Conservation (phyloP, 2,113 vertebrate genomes). For the Brachionichthys hirsutus region DNA sequence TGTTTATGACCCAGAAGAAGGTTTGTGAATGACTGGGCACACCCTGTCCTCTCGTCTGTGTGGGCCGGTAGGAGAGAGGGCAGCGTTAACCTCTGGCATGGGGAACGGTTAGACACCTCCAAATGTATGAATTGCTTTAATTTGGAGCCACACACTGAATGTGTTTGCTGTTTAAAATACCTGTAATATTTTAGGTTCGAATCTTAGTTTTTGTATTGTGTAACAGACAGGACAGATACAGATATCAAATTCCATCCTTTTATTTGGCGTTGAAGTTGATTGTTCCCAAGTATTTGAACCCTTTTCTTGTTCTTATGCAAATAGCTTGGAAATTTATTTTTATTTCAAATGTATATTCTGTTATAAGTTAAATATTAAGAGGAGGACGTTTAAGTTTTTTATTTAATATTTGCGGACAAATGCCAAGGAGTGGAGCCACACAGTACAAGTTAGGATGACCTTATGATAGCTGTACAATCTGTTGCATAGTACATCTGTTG, state of each 20-base stretch:
- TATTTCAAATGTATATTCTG: too few species aligned
- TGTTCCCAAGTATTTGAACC: too few species aligned
- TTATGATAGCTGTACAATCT: constrained; percentile 25
- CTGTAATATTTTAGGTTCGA: too few species aligned
- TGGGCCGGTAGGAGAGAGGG: constrained; percentile 56
- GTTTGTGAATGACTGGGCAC: constrained; percentile 67
- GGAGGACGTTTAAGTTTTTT: too few species aligned
- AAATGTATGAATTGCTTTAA: constrained; percentile 51
- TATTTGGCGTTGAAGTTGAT: too few species aligned
- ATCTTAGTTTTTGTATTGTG: too few species aligned
- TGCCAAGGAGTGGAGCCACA: neutral
- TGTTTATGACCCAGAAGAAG: constrained; percentile 68
- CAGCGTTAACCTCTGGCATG: constrained; percentile 69
- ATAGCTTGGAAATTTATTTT: too few species aligned
- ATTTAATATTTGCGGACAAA: neutral
- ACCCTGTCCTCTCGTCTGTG: constrained; percentile 45
- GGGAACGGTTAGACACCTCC: constrained; percentile 66
- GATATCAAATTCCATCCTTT: neutral
- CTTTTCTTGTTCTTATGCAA: too few species aligned
- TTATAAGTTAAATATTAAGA: too few species aligned
- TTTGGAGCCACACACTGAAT: constrained; percentile 50
- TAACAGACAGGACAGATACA: neutral
- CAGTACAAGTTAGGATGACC: neutral
- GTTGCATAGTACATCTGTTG: constrained; percentile 59
- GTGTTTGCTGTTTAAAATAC: constrained; percentile 20